Conservation (phyloP, 2,797 vertebrate genomes). For the Artibeus jamaicensis region DNA sequence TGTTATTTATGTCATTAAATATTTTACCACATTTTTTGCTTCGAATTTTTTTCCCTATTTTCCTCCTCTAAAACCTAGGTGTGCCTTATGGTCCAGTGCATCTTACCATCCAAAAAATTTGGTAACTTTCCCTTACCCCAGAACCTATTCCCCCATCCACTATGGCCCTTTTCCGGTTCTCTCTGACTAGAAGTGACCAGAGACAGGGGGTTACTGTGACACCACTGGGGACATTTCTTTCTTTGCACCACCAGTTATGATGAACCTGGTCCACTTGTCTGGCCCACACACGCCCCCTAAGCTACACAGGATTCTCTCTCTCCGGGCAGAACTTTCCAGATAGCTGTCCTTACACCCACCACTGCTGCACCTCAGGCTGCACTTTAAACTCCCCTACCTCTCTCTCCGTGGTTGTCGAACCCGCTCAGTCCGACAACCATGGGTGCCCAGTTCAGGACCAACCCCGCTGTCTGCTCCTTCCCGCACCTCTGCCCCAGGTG, state of each 20-base stretch:
- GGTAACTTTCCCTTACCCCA: neutral
- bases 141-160: neutral
- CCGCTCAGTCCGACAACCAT: neutral
- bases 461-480: neutral
- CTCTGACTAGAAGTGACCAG: constrained; percentile 13
- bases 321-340: neutral
- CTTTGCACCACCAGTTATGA: neutral
- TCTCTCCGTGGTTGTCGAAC: neutral
- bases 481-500: neutral
- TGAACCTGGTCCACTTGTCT: neutral
- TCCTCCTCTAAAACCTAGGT: no score
- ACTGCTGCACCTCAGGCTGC: neutral
- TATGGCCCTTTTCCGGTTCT: neutral
- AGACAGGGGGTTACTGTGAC: neutral
- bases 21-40: no score
- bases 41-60: no score
- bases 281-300: neutral
- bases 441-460: neutral
- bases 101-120: no score
- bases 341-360: neutral
- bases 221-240: neutral
- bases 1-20: no score
- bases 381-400: neutral
- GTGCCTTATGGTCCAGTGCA: no score
- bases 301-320: neutral